phyloP scores from a whole-genome alignment of 2,797 vertebrate genomes.

The Clarias fuscus region DNA sequence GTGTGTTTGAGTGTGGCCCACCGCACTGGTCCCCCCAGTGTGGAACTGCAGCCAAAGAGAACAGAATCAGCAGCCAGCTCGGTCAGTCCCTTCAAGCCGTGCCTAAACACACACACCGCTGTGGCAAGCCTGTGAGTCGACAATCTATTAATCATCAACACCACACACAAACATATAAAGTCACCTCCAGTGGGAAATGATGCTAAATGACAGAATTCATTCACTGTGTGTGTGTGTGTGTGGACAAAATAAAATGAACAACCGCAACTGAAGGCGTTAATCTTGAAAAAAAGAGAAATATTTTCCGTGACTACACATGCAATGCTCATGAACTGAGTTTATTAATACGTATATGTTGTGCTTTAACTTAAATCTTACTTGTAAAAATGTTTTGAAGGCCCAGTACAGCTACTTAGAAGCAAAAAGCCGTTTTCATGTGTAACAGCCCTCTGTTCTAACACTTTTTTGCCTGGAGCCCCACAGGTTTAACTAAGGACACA shows the following conservation, averaged over 20 bases:
- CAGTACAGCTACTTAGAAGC: not conserved
- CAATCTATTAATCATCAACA: conserved; percentile 52
- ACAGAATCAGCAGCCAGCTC: conserved; percentile 49
- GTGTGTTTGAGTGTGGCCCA: conserved; percentile 19
- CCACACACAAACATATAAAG: conserved; percentile 37
- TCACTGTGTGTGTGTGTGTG: not conserved
- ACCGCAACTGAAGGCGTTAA: not conserved
- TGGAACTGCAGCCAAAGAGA: conserved; percentile 49
- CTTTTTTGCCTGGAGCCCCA: conserved; percentile 8
- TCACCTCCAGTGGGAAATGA: conserved; percentile 25
- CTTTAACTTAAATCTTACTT: not conserved
- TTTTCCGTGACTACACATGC: conserved; percentile 15
- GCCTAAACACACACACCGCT: conserved; percentile 38
- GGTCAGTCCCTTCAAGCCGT: conserved; percentile 40
- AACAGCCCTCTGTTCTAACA: conserved; percentile 15
- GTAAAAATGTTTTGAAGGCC: not conserved
- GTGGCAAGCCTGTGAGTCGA: conserved; percentile 35
- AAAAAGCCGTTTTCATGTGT: not conserved
- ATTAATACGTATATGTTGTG: not conserved
- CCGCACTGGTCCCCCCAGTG: not conserved
- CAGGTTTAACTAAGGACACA: conserved; percentile 51
- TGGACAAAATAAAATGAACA: conserved; percentile 17
- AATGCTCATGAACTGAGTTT: not conserved
- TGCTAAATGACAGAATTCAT: not conserved
- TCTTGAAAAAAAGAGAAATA: not conserved